A percentile compares a stretch with the other conserved stretches of the same genome.
Evolutionary conservation across 2,113 vertebrate genomes (phyloP).

Genomic region (Hiodon alosoides): DNA sequence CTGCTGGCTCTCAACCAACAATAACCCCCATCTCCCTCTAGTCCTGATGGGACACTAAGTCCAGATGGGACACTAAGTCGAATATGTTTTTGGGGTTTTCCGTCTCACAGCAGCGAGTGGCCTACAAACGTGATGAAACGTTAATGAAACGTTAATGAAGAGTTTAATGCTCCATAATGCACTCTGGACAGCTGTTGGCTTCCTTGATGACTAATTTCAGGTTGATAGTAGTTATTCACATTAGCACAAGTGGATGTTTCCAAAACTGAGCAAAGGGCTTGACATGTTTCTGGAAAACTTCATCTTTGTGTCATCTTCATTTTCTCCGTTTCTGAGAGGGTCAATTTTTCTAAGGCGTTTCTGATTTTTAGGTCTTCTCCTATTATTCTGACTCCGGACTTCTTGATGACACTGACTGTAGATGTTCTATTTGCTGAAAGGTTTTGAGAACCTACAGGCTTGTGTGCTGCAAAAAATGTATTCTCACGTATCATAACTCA

Average conservation of each 20-base stretch:
- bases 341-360: background rate
- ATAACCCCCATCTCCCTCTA: no score
- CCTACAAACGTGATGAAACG: background rate
- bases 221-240: slow-evolving; percentile 41
- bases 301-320: no score
- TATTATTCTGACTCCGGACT: background rate
- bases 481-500: no score
- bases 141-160: slow-evolving; percentile 25
- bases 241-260: slow-evolving; percentile 34
- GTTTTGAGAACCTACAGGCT: no score
- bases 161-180: slow-evolving; percentile 34
- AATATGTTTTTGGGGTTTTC: no score
- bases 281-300: background rate
- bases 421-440: no score
- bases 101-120: background rate
- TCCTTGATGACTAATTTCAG: slow-evolving; percentile 11
- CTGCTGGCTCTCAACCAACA: no score
- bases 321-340: background rate
- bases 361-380: background rate
- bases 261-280: slow-evolving; percentile 26
- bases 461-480: no score
- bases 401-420: no score
- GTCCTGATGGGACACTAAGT: no score
- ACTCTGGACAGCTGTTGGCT: slow-evolving; percentile 32
- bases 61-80: no score